Base-by-base conservation (phyloP, 2,888 invertebrate species). In the Hofmannophila pseudospretella region DNA sequence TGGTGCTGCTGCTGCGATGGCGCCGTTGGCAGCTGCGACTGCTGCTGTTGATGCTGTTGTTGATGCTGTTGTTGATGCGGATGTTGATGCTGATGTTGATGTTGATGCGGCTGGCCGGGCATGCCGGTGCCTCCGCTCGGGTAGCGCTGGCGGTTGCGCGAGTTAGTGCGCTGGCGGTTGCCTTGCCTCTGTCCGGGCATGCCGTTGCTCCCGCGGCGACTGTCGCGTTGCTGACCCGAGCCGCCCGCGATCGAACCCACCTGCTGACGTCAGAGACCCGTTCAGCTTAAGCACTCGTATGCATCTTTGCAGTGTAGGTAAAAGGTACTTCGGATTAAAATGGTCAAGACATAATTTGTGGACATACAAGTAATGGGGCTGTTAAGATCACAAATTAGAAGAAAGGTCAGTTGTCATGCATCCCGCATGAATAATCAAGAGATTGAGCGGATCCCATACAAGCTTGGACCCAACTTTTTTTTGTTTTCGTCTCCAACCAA, bases 141-240 rank as follows among this genome's bases (percentile, higher is more conserved):
- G 55, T 67, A 67, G 33, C 74, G 73, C 47, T 70, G 68, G 7
- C 75, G 61, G 46, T 57, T 67, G 56, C 71, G 73, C 32, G 69
- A 65, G 58, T 66, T 65, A 44, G 67, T 63, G 32, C 75, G 71
- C 51, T 69, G 67, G 38, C 69, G 68, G 9, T 32, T 32, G 20
- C 54, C 47, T 42, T 54, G 58, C 19, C 53, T 66, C 44, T 67
- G 59, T 36, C 61, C 38, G 22, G 16, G 42, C 38, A 32, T 38
- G 55, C 61, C 63, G 45, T 44, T 67, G 63, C 72, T 61, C 61
- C 76, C 53, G 63, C 81, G 82, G 8, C 81, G 63, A 34, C 70
- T 60, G 45, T 78, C 78, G 2, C 81, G 72, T 52, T 67, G 71
- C 49, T 67, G 68, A 2, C 67, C 77, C 0, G 78, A 76, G 3